Base-by-base conservation (phyloP, 2,113 vertebrate genomes). In the Malurus melanocephalus region DNA sequence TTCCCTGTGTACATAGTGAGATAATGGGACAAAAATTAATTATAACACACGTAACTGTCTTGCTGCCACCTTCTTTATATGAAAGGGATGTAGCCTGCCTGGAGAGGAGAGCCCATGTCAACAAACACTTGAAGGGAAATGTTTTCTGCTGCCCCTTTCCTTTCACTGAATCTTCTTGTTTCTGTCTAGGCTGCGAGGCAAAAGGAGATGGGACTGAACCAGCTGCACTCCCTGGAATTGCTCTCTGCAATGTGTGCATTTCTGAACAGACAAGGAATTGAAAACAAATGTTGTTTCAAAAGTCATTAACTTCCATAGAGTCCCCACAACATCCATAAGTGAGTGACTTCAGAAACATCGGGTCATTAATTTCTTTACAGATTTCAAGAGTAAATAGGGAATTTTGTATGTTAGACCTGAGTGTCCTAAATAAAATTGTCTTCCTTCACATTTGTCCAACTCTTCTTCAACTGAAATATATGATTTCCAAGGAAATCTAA, bases 61-160 rank as follows among this genome's bases (percentile, higher is more conserved):
- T 79, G 5, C 6, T 82, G 10, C 28, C 22, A 38, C 11, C 2
- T 5, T 32, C 9, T 53, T 77, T 40, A 11, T 10, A 4, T 32
- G 10, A 72, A 11, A 8, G 3, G 2, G 0, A 19, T 53, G 28
- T 43, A 84, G 4, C 16, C 38, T 55, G 23, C 18, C 81, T 21
- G 14, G 21, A 17, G 23, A 83, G n/a, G n/a, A 74, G 22, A 74
- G 28, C 2, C 1, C 6, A 19, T 1, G 0, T 20, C 23, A 83
- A 21, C 8, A 33, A 2, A 53, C 2, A 74, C 2, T 9, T 40
- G 33, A 74, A 64, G 23, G 5, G 10, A 90, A 72, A 64, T 0
- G 0, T 28, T 69, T 16, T 66, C 26, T 56, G 16, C 46, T 85
- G 11, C 6, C 1, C 3, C 1, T 68, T 75, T 71, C 20, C 15